Conservation (phyloP, 2,888 invertebrate genomes). For the Branchellion lobata region DNA sequence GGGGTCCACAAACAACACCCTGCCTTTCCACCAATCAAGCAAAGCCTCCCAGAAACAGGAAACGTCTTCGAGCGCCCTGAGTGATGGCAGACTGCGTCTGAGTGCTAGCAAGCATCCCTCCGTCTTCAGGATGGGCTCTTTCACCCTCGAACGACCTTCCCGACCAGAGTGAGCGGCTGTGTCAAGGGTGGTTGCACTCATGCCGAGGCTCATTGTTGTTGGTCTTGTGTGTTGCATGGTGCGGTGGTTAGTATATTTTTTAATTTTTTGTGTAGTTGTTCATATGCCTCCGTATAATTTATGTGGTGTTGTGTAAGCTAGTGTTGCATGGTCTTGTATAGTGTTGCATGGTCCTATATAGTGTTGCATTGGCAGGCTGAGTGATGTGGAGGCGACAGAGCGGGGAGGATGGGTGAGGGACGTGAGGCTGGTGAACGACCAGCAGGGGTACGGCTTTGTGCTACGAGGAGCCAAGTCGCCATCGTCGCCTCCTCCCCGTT, state of each 20-base stretch:
- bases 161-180: no score
- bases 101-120: background rate
- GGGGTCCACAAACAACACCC: background rate
- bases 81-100: background rate
- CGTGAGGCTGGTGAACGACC: background rate
- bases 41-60: background rate
- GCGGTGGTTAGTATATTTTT: no score
- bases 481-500: background rate
- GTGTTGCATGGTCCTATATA: no score
- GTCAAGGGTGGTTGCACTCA: no score
- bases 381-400: background rate
- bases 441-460: constrained; percentile 8
- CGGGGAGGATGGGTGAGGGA: background rate
- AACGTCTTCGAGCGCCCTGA: background rate
- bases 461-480: constrained; percentile 1
- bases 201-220: no score
- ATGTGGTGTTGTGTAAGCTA: no score
- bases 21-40: background rate
- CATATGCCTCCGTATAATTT: no score
- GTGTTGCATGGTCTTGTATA: no score
- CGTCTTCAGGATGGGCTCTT: background rate
- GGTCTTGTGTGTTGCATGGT: no score
- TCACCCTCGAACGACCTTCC: background rate
- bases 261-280: no score
- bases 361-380: no score